Evolutionary conservation across 2,888 invertebrate species (phyloP).

Genomic region (Agriopis aurantiaria): DNA sequence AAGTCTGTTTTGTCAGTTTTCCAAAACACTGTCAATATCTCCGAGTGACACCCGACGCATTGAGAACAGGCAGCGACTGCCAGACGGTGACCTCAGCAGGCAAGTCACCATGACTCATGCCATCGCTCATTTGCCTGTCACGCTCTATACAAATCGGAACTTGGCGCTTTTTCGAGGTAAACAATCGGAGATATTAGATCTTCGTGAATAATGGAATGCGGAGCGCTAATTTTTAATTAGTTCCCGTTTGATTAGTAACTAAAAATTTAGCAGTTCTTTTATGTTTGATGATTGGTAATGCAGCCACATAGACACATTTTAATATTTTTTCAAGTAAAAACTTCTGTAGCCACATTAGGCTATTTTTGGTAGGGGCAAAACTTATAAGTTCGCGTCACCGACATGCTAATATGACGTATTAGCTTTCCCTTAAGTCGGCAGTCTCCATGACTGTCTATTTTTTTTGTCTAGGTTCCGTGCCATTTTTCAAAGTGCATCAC

Average conservation of each 20-base stretch:
- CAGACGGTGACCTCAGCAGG: constrained; percentile 37
- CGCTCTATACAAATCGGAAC: constrained; percentile 54
- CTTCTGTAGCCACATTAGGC: too few relatives aligned
- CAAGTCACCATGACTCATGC: constrained; percentile 56
- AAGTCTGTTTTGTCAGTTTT: constrained; percentile 1
- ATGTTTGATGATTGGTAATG: too few relatives aligned
- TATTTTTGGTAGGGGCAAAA: too few relatives aligned
- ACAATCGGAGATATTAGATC: constrained; percentile 44
- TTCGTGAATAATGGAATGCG: constrained; percentile 25
- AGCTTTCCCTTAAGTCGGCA: too few relatives aligned
- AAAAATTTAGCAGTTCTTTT: too few relatives aligned
- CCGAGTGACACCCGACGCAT: constrained; percentile 1
- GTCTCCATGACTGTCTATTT: too few relatives aligned
- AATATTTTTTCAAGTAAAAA: too few relatives aligned
- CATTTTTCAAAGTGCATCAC: too few relatives aligned
- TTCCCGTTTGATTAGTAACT: neutral
- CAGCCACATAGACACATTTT: too few relatives aligned
- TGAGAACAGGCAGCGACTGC: constrained; percentile 7
- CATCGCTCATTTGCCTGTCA: constrained; percentile 53
- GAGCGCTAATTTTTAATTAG: constrained; percentile 13
- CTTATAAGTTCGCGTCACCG: too few relatives aligned
- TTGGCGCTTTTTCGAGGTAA: constrained; percentile 40
- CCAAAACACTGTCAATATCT: neutral
- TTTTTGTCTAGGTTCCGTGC: too few relatives aligned
- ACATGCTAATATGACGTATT: too few relatives aligned